Evolutionary conservation across 2,797 vertebrate species (phyloP).

Genomic region (Chiloscyllium punctatum): DNA sequence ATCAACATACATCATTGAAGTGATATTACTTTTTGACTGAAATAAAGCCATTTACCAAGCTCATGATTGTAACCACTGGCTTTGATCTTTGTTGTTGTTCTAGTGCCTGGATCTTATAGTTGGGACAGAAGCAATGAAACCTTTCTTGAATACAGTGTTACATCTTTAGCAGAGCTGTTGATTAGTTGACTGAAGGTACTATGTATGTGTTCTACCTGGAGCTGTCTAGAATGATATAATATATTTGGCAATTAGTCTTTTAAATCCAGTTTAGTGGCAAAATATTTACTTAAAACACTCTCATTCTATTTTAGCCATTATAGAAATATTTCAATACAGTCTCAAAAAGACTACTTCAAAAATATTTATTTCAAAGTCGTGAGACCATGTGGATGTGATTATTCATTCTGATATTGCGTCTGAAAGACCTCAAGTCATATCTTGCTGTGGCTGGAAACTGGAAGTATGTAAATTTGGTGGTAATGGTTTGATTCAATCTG

Average conservation of each 20-base stretch:
- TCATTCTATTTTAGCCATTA: neutral
- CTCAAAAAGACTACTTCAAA: slow-evolving; percentile 8
- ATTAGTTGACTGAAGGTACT: neutral
- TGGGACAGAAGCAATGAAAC: neutral
- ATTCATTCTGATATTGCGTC: slow-evolving; percentile 35
- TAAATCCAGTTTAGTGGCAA: slow-evolving; percentile 28
- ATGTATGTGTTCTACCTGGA: neutral
- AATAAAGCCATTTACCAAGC: neutral
- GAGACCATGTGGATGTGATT: neutral
- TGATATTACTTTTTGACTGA: neutral
- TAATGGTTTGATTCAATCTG: neutral
- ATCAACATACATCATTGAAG: neutral
- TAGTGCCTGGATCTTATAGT: neutral
- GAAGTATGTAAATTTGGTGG: neutral
- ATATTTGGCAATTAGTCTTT: neutral
- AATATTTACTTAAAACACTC: slow-evolving; percentile 15
- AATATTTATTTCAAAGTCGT: slow-evolving; percentile 2
- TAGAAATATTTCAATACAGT: neutral
- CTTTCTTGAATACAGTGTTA: slow-evolving; percentile 17
- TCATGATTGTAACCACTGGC: neutral
- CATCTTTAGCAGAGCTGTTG: neutral
- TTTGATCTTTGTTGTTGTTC: slow-evolving; percentile 19
- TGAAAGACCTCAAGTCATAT: slow-evolving; percentile 21
- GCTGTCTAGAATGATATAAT: neutral
- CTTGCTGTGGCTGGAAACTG: slow-evolving; percentile 9